phyloP scores from a whole-genome alignment of 2,888 invertebrate genomes.

The Thymelicus acteon region DNA sequence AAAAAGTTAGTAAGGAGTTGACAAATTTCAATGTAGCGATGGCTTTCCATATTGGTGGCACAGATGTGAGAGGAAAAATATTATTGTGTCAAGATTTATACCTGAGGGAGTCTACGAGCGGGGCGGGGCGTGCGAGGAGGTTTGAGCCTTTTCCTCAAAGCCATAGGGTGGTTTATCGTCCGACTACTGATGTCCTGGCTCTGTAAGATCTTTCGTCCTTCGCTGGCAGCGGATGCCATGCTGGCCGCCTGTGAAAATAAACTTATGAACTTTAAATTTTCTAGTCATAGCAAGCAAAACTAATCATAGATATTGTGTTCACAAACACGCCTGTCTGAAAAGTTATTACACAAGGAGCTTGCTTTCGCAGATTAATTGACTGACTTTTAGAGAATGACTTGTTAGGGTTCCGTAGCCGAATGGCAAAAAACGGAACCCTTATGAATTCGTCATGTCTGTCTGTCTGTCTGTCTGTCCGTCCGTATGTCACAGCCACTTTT shows the following conservation, averaged over 20 bases:
- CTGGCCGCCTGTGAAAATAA: slow-evolving; percentile 77
- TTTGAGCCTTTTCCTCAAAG: slow-evolving; percentile 70
- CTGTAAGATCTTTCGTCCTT: slow-evolving; percentile 74
- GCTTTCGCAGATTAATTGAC: too few species aligned
- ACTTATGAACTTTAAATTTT: slow-evolving; percentile 25
- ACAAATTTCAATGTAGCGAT: slow-evolving; percentile 17
- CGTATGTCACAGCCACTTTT: too few species aligned
- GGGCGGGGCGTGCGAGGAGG: slow-evolving; percentile 71
- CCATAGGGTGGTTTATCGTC: slow-evolving; percentile 79
- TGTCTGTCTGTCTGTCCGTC: too few species aligned
- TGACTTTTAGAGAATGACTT: too few species aligned
- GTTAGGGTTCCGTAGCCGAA: too few species aligned
- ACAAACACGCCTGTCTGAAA: too few species aligned
- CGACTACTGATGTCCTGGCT: slow-evolving; percentile 74
- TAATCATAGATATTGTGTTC: slow-evolving; percentile 1
- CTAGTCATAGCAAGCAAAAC: background rate
- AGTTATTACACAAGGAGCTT: too few species aligned
- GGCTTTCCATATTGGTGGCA: slow-evolving; percentile 42
- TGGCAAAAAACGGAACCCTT: too few species aligned
- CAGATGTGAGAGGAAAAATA: slow-evolving; percentile 45
- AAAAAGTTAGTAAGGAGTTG: slow-evolving; percentile 4
- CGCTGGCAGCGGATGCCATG: slow-evolving; percentile 84
- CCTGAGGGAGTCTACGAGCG: slow-evolving; percentile 84
- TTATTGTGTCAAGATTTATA: slow-evolving; percentile 51
- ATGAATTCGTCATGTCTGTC: too few species aligned